These are phyloP conservation scores for Notarius lentiginosus DNA, from an alignment of 2,113 vertebrate genomes.

Conservation along the genomic window DNA sequence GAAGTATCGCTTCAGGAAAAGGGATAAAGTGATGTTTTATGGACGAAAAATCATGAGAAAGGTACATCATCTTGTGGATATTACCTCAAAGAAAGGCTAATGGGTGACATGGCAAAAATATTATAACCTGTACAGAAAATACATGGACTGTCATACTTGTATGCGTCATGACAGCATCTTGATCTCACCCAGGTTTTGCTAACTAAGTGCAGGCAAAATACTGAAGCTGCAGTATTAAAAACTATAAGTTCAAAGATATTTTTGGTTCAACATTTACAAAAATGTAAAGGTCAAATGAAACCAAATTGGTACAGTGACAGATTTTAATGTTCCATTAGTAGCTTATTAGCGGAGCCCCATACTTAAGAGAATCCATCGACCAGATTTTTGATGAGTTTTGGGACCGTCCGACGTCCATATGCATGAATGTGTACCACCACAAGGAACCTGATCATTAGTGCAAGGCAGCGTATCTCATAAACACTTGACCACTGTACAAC, in stretches of 20 bases:
- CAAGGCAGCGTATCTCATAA: no score
- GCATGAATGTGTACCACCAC: no score
- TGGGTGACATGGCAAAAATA: not conserved
- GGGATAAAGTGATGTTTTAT: slow-evolving; percentile 94
- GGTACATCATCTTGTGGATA: slow-evolving; percentile 62
- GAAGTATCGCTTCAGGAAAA: slow-evolving; percentile 89
- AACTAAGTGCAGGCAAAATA: not conserved
- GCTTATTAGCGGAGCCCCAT: not conserved
- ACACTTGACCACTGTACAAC: no score
- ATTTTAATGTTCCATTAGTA: not conserved
- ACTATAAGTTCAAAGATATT: not conserved
- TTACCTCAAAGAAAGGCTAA: not conserved
- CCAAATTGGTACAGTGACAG: not conserved
- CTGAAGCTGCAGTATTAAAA: not conserved
- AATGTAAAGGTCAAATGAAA: not conserved
- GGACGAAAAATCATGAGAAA: slow-evolving; percentile 94
- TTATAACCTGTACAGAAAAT: not conserved
- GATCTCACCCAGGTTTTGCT: not conserved
- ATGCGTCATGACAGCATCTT: no score
- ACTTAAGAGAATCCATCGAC: not conserved
- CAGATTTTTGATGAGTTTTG: no score
- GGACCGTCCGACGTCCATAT: no score
- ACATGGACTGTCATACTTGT: not conserved
- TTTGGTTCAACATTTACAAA: not conserved
- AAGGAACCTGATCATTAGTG: no score